Base-by-base conservation (phyloP, 2,888 invertebrate species). In the Oxystoma pomonae region DNA sequence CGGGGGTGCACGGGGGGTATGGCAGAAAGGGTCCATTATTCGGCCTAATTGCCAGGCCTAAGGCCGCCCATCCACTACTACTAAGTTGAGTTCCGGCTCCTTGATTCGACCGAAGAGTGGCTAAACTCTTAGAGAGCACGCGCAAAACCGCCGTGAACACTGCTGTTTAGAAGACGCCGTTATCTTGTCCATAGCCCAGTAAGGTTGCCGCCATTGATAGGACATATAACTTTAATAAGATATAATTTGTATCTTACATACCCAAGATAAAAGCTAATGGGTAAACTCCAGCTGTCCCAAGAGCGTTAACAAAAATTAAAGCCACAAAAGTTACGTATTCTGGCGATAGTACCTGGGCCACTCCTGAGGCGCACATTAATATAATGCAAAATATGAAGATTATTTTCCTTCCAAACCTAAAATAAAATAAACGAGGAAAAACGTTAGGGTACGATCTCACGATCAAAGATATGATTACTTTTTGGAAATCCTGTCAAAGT, bases 221-320 rank as follows among this genome's bases (percentile, higher is more conserved):
- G n/a, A n/a, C n/a, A n/a, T n/a, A n/a, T n/a, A n/a, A n/a, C n/a
- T n/a, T n/a, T n/a, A 51, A 2, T 49, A 50, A 55, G 50, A 55
- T 9, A 50, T 19, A 57, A 50, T 16, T 7, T 16, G 20, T 17
- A 52, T 35, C 63, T 64, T 51, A 65, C 66, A 70, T 72, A 78
- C 83, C 85, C 55, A 86, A 81, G 58, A 86, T 85, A 70, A 86
- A 86, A 7, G 86, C 86, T 57, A 86, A 70, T 0, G 86, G 85
- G 73, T 84, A 86, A 16, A 86, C 84, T 35, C 86, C 86, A 0
- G 86, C 81, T 1, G 85, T 85, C n/a, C 86, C 86, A n/a, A 85
- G 75, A 0, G 86, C 85, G 72, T 86, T 86, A 0, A 86, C 71
- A 67, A 85, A 82, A 2, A 84, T 81, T 69, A 86, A 82, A 5